These are phyloP conservation scores for Garra rufa DNA, from an alignment of 2,113 vertebrate species.

Conservation along the genomic window DNA sequence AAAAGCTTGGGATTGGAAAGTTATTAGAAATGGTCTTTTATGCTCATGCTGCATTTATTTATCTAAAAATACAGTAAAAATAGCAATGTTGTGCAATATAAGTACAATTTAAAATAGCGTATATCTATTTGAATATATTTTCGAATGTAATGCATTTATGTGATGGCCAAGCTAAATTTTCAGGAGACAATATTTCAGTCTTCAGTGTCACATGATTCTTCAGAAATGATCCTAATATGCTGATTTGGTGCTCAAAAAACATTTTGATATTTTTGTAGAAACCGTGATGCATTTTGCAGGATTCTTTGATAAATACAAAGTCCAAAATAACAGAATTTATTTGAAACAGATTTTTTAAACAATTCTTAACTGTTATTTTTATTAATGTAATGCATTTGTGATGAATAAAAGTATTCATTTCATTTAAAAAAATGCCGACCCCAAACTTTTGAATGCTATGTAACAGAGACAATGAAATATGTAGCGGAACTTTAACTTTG, in stretches of 20 bases:
- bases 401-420: background rate
- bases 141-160: background rate
- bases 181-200: too few relatives aligned
- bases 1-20: background rate
- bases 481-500: background rate
- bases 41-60: background rate
- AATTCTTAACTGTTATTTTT: background rate
- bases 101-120: background rate
- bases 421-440: background rate
- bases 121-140: background rate
- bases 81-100: background rate
- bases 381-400: background rate
- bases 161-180: background rate
- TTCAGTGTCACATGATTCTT: too few relatives aligned
- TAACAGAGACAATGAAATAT: background rate
- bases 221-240: background rate
- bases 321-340: too few relatives aligned
- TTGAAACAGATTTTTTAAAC: too few relatives aligned
- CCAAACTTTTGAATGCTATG: background rate
- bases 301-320: too few relatives aligned
- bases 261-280: too few relatives aligned
- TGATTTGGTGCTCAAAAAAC: too few relatives aligned
- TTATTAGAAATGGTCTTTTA: background rate
- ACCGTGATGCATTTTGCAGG: too few relatives aligned
- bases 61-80: background rate